Evolutionary conservation across 2,113 vertebrate species (phyloP).

Genomic region (Casuarius casuarius): DNA sequence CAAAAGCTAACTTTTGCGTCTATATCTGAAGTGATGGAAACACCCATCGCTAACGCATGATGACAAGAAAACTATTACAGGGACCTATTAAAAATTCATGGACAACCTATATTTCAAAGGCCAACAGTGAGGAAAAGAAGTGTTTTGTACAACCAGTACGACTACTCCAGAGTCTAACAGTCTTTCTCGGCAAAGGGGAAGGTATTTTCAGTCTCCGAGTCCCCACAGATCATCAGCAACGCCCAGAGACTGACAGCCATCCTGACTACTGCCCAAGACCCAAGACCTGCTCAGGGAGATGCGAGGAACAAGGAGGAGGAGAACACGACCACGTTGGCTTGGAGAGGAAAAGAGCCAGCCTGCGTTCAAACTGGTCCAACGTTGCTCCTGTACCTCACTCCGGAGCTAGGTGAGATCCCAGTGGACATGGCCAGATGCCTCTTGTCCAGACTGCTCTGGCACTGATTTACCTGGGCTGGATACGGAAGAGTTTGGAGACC

Average conservation of each 20-base stretch:
- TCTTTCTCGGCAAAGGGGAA: background rate
- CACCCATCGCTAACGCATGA: background rate
- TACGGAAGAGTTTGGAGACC: background rate
- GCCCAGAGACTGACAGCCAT: background rate
- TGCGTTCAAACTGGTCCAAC: background rate
- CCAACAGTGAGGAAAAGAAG: background rate
- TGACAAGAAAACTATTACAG: background rate
- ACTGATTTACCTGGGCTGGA: background rate
- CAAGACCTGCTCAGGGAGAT: background rate
- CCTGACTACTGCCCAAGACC: background rate
- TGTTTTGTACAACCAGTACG: background rate
- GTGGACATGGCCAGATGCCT: accelerated
- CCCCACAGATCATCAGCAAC: background rate
- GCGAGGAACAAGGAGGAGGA: background rate
- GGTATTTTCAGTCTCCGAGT: background rate
- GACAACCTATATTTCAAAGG: background rate
- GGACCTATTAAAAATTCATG: background rate
- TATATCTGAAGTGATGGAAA: background rate
- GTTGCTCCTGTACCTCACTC: background rate
- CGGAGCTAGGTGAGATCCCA: background rate
- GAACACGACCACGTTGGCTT: background rate
- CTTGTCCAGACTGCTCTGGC: background rate
- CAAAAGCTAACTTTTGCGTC: background rate
- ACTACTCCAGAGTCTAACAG: background rate
- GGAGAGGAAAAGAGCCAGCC: background rate